Base-by-base conservation (phyloP, 2,888 invertebrate species). In the Sthenelais limicola region DNA sequence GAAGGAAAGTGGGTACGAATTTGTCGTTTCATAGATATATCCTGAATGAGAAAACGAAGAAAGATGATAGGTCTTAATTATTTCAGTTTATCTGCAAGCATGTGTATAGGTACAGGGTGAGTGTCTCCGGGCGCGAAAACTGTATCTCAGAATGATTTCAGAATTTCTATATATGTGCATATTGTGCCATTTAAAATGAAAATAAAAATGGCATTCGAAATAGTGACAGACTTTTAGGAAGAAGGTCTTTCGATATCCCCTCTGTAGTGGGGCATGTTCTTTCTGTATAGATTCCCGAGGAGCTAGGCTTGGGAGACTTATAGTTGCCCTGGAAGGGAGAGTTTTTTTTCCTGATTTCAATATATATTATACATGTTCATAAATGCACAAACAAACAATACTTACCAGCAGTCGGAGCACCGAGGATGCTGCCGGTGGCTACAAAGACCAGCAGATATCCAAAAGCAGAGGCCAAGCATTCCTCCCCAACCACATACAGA, bases 361-460 rank as follows among this genome's bases (percentile, higher is more conserved):
- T 51, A 51, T 43, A 43, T 43, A 43, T 9, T 18, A 43, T 43
- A 43, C 43, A 43, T 43, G 9, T 18, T 43, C 18, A 51, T 24
- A 5, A n/a, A 51, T n/a, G 18, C 21, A n/a, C n/a, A 9, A 51
- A 51, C 7, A 51, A 9, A 51, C 18, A 21, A 21, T 12, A 52
- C 56, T 62, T 38, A 62, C 62, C 62, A 2, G 62, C 62, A 9
- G 43, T 21, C 2, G 38, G 62, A 4, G 62, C 38, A 24, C 62
- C 62, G 18, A 62, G 3, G 1, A 62, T 35, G 28, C 62, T 62
- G 12, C 62, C 62, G 2, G 26, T 35, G 12, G 38, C 62, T 3
- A 62, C 62, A 38, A 38, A 62, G 1, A 62, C 35, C 62, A 38
- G 62, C 21, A 38, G 62, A 21, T 26, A 62, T 1, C 62, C 62